Evolutionary conservation across 2,888 invertebrate genomes (phyloP), one percentile per base, ranked within the genome.

Genomic region (Drosophila rellima): DNA sequence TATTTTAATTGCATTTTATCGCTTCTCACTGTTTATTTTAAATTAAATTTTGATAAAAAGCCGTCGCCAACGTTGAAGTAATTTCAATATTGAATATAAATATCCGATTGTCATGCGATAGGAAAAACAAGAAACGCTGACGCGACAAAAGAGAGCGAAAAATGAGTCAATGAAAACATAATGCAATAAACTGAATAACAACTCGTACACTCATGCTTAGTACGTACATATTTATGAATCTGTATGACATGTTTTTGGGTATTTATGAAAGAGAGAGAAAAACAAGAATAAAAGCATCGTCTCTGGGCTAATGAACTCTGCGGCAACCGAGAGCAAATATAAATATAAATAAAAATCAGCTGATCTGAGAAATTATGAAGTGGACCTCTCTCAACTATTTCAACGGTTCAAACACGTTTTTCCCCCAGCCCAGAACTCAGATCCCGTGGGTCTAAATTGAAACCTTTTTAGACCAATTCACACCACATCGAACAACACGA

Each of bases 261-360:
- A 47, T 33, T 51, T 26, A 61, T 65, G 72, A n/a, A 42, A 23
- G 31, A 33, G 31, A 51, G 23, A 10, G 23, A 10, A 11, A 11
- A n/a, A n/a, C n/a, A n/a, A 11, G 59, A 65, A 59, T 51, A 73
- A 76, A 72, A 74, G 77, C 73, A 45, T 37, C 29, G 35, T 33
- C 45, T 26, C 17, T 64, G 60, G 75, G 79, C 60, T 66, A 79
- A 74, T 75, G 76, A 77, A 77, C 76, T 77, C 66, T 52, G 64
- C 45, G 39, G 39, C 35, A 44, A 65, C 54, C 37, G 61, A 64
- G 52, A 51, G 33, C 69, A 78, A 64, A 78, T 57, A 55, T 37
- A 64, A 67, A 71, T 80, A 71, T 65, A 80, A 74, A 77, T 78
- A 79, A 57, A 78, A 77, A 81, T 75, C 85, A 84, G 85, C 80